Percentiles rank a stretch among this genome's conserved stretches.
phyloP scores from a whole-genome alignment of 2,797 vertebrate species.

The Cheirogaleus major region DNA sequence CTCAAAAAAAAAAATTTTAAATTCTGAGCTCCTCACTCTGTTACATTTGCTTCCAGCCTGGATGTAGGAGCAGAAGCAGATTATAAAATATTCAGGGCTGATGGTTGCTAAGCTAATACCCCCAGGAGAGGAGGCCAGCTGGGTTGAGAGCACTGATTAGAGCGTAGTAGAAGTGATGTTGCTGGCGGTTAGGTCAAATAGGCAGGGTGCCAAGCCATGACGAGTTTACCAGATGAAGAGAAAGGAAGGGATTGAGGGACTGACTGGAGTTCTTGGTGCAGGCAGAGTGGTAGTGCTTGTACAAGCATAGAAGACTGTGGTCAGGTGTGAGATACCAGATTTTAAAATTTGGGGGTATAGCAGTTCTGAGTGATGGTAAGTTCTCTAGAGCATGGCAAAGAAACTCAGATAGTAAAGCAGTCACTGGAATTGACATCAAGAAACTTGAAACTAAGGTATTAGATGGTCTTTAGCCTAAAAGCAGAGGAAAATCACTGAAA shows the following conservation, averaged over 20 bases:
- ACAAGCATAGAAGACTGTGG: background rate
- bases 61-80: background rate
- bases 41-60: constrained; percentile 16
- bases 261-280: background rate
- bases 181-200: background rate
- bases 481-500: background rate
- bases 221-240: background rate
- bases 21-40: background rate
- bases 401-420: background rate
- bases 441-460: background rate
- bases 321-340: background rate
- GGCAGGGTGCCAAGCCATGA: background rate
- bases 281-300: background rate
- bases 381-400: background rate
- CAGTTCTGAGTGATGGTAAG: background rate
- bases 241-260: background rate
- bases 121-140: background rate
- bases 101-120: constrained; percentile 2
- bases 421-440: background rate
- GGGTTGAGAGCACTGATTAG: background rate
- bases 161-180: background rate
- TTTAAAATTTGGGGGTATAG: background rate
- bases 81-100: background rate
- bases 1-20: background rate
- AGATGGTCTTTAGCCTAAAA: constrained; percentile 15